phyloP scores from a whole-genome alignment of 2,888 invertebrate species.

The Emesis furor region DNA sequence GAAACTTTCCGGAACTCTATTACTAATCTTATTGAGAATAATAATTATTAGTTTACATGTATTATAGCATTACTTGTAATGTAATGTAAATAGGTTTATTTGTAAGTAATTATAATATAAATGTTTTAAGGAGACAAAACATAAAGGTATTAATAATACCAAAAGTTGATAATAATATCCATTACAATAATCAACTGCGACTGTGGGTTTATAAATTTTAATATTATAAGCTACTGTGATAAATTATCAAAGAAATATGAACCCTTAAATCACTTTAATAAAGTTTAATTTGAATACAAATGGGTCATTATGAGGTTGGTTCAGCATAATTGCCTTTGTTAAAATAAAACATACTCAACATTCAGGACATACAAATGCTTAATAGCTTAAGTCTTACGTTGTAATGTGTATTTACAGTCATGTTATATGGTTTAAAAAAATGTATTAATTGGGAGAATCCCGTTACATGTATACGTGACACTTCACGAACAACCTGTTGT shows the following conservation, averaged over 20 bases:
- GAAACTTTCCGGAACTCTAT: too few species aligned
- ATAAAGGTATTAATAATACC: background rate
- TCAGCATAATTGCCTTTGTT: conserved; percentile 84
- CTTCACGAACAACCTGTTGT: too few species aligned
- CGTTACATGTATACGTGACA: too few species aligned
- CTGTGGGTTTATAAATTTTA: background rate
- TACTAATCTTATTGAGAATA: too few species aligned
- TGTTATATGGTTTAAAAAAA: too few species aligned
- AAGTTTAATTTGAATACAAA: conserved; percentile 87
- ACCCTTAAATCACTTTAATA: conserved; percentile 83
- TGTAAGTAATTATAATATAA: too few species aligned
- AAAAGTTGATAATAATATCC: background rate
- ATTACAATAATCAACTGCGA: background rate
- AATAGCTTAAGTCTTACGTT: conserved; percentile 34
- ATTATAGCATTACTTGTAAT: too few species aligned
- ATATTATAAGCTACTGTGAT: background rate
- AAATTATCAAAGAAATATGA: conserved; percentile 74
- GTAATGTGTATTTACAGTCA: background rate
- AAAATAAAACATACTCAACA: conserved; percentile 75
- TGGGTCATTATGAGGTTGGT: conserved; percentile 84
- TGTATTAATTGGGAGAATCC: too few species aligned
- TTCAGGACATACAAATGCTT: conserved; percentile 56
- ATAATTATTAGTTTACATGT: too few species aligned
- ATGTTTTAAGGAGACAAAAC: too few species aligned
- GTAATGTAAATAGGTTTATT: too few species aligned